Evolutionary conservation across 2,113 vertebrate genomes (phyloP).

Genomic region (Ctenodactylus gundi): DNA sequence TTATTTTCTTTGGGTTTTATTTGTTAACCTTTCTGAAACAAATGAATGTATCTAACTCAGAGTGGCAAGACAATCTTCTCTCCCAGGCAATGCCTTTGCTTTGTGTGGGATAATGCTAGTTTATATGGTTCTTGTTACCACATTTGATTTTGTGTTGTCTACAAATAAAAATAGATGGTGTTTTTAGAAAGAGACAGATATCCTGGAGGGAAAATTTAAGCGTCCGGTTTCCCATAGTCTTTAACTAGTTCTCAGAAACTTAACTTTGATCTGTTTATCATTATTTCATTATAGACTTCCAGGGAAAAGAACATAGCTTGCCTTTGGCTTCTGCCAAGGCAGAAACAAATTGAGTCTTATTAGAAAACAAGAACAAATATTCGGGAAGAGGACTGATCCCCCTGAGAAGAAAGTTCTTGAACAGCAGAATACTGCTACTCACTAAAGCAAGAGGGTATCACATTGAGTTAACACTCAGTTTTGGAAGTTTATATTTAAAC

Average conservation of each 20-base stretch:
- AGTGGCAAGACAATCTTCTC: slow-evolving; percentile 50
- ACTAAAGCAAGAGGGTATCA: background rate
- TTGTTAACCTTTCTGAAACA: slow-evolving; percentile 49
- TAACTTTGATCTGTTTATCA: slow-evolving; percentile 60
- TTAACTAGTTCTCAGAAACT: slow-evolving; percentile 56
- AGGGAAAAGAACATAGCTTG: slow-evolving; percentile 64
- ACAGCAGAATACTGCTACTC: background rate
- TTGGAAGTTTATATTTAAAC: background rate
- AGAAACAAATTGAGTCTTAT: slow-evolving; percentile 56
- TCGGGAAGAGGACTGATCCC: slow-evolving; percentile 39
- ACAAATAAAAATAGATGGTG: slow-evolving; percentile 71
- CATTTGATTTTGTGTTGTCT: slow-evolving; percentile 46
- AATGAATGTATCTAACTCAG: slow-evolving; percentile 41
- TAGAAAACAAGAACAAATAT: slow-evolving; percentile 43
- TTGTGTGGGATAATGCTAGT: slow-evolving; percentile 40
- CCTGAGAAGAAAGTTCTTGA: background rate
- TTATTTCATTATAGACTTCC: slow-evolving; percentile 51
- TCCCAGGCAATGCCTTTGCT: slow-evolving; percentile 53
- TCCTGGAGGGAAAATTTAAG: slow-evolving; percentile 51
- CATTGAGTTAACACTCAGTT: background rate
- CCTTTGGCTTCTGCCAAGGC: slow-evolving; percentile 56
- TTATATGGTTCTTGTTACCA: slow-evolving; percentile 43
- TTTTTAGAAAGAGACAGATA: slow-evolving; percentile 64
- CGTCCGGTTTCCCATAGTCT: slow-evolving; percentile 48
- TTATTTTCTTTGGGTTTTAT: slow-evolving; percentile 50